Percentiles rank a stretch among this genome's conserved stretches.
Conservation (phyloP, 2,888 invertebrate species). For the Hyposoter didymator region DNA sequence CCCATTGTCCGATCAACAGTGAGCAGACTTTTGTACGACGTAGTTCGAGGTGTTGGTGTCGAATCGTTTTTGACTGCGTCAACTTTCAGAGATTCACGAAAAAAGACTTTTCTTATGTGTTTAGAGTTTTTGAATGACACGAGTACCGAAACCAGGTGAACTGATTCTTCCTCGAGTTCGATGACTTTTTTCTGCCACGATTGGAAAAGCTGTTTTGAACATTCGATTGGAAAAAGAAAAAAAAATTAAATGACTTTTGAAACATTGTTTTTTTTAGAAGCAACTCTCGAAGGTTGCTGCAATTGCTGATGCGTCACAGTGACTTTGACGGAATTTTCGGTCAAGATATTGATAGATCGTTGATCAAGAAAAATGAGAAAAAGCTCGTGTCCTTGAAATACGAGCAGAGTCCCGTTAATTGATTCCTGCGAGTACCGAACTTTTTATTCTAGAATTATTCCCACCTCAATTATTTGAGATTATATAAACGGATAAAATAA, state of each 20-base stretch:
- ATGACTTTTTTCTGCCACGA: too few species aligned
- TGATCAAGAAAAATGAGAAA: slow-evolving; percentile 70
- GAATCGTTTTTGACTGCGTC: slow-evolving; percentile 64
- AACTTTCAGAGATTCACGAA: slow-evolving; percentile 66
- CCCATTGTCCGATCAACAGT: slow-evolving; percentile 70
- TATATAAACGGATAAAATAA: neutral
- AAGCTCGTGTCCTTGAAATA: slow-evolving; percentile 72
- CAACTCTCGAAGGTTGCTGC: slow-evolving; percentile 70
- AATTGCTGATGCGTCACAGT: slow-evolving; percentile 68
- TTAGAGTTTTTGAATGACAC: slow-evolving; percentile 71
- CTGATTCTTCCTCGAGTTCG: neutral
- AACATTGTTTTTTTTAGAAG: slow-evolving; percentile 52
- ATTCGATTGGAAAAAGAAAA: neutral
- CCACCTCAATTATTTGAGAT: too few species aligned
- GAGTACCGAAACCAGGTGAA: slow-evolving; percentile 71
- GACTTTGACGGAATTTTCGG: slow-evolving; percentile 69
- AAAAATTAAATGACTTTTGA: neutral
- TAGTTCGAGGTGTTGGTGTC: slow-evolving; percentile 65
- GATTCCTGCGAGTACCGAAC: neutral
- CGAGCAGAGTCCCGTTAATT: slow-evolving; percentile 3
- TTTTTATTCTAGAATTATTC: neutral
- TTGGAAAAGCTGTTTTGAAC: neutral
- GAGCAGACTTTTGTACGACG: slow-evolving; percentile 68
- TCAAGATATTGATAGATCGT: slow-evolving; percentile 70
- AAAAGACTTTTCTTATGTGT: slow-evolving; percentile 66